Percentiles rank a stretch among this genome's conserved stretches.
Conservation (phyloP, 2,797 vertebrate genomes). For the Neosilurus hyrtlii region DNA sequence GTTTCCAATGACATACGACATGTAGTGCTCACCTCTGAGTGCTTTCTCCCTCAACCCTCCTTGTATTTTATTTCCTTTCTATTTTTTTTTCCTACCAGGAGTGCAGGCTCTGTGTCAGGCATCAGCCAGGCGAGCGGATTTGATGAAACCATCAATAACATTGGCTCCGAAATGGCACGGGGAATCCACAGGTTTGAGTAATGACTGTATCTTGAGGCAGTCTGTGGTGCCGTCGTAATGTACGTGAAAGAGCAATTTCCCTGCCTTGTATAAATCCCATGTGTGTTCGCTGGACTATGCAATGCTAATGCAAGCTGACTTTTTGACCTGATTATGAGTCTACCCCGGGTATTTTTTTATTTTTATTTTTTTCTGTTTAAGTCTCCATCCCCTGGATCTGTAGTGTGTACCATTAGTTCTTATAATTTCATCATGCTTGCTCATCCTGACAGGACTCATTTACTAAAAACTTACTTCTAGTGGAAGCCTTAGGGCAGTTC, state of each 20-base stretch:
- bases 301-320: neutral
- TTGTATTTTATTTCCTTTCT: neutral
- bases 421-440: neutral
- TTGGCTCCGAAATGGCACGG: conserved; percentile 10
- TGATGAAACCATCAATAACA: conserved; percentile 27
- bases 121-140: conserved; percentile 10
- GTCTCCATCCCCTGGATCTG: neutral
- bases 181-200: conserved; percentile 31
- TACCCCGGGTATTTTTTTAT: neutral
- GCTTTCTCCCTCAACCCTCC: neutral
- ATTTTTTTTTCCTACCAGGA: neutral
- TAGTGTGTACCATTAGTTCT: neutral
- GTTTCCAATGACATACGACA: neutral
- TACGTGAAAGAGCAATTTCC: neutral
- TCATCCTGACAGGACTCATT: conserved; percentile 2
- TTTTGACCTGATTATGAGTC: neutral
- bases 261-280: neutral
- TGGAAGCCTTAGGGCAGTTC: neutral
- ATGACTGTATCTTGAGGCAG: conserved; percentile 3
- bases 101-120: neutral
- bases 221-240: neutral
- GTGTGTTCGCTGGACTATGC: neutral
- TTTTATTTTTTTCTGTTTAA: neutral
- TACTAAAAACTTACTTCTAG: neutral
- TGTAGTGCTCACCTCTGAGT: neutral